These are phyloP conservation scores for Agriopis leucophaearia DNA, from an alignment of 2,888 invertebrate species.

Conservation along the genomic window DNA sequence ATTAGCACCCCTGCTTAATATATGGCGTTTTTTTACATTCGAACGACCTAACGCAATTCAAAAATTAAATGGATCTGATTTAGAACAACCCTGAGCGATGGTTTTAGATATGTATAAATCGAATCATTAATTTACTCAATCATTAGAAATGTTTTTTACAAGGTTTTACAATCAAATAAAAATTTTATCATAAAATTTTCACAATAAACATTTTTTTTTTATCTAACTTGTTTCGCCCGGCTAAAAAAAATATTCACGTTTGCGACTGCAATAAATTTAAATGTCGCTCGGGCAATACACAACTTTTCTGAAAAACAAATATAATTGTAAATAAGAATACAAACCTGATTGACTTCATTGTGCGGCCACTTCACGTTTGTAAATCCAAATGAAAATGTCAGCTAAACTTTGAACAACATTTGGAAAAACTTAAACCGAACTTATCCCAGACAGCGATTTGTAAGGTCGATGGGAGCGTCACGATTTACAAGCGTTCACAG, in stretches of 20 bases:
- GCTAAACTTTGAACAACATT: slow-evolving; percentile 54
- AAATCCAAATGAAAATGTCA: slow-evolving; percentile 59
- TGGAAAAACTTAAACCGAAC: slow-evolving; percentile 71
- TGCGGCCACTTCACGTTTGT: slow-evolving; percentile 46
- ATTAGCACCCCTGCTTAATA: slow-evolving; percentile 25
- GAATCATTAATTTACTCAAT: too few species aligned
- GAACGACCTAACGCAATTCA: slow-evolving; percentile 11
- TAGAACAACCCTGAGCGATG: neutral
- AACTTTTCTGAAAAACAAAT: slow-evolving; percentile 8
- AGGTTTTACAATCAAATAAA: too few species aligned
- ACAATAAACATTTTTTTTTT: too few species aligned
- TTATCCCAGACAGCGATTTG: slow-evolving; percentile 61
- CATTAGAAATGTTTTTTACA: too few species aligned
- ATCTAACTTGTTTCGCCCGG: too few species aligned
- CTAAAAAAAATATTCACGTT: neutral
- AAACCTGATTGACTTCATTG: slow-evolving; percentile 54
- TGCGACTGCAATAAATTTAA: neutral
- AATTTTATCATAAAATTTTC: too few species aligned
- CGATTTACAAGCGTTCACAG: slow-evolving; percentile 49
- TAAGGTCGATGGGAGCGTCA: slow-evolving; percentile 43
- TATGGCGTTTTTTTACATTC: neutral
- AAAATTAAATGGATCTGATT: slow-evolving; percentile 13
- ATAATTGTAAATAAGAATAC: slow-evolving; percentile 38
- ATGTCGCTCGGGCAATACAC: neutral
- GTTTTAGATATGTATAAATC: neutral